Percentiles rank a stretch among this genome's conserved stretches.
Conservation (phyloP, 1,140 invertebrate genomes). For the Caenorhabditis tropicalis region DNA sequence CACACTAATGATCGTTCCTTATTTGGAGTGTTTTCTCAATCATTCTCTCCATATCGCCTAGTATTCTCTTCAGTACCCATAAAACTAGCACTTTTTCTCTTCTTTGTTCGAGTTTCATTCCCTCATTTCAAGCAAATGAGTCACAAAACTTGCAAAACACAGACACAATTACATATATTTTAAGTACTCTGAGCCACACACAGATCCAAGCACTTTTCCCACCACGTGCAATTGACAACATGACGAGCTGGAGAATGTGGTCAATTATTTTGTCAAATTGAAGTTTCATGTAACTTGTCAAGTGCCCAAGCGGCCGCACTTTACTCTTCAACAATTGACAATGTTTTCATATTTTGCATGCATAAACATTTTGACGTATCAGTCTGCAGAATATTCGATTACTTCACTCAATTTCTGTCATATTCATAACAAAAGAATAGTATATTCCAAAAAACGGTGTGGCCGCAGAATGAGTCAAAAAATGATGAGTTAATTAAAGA, state of each 20-base stretch:
- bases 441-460: too few species aligned
- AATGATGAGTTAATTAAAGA: conserved; percentile 41
- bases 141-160: not conserved
- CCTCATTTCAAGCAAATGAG: not conserved
- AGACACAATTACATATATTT: conserved; percentile 22
- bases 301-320: conserved; percentile 2
- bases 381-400: too few species aligned
- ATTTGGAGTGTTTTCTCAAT: conserved; percentile 34
- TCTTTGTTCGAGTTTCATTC: not conserved
- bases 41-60: not conserved
- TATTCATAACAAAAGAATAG: too few species aligned
- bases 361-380: not conserved
- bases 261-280: conserved; percentile 41
- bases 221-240: conserved; percentile 27
- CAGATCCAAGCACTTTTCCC: not conserved
- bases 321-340: not conserved
- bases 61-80: not conserved
- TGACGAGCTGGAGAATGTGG: conserved; percentile 36
- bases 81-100: not conserved
- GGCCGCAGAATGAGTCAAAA: not conserved
- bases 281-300: conserved; percentile 44
- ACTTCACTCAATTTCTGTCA: too few species aligned
- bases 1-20: conserved; percentile 38
- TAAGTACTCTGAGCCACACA: not conserved
- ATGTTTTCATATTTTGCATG: not conserved